These are phyloP conservation scores for Drosophila trapezifrons DNA, from an alignment of 1,140 invertebrate species.

Conservation along the genomic window DNA sequence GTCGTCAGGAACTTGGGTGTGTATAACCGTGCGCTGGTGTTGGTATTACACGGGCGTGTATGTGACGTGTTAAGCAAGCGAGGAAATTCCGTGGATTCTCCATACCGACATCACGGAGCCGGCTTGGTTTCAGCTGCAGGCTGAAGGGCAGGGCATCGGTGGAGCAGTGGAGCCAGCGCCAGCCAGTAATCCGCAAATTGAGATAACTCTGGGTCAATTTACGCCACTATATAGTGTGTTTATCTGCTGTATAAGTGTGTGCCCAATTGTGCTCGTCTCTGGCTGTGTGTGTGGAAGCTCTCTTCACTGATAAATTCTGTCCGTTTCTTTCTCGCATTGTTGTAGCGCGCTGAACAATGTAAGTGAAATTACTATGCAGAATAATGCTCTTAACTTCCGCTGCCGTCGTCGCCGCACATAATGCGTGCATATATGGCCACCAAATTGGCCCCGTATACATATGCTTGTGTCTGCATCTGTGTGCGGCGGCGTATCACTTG, in stretches of 20 bases:
- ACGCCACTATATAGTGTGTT: slow-evolving; percentile 59
- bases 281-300: slow-evolving; percentile 41
- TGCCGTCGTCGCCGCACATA: slow-evolving; percentile 57
- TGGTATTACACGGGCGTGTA: slow-evolving; percentile 61
- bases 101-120: slow-evolving; percentile 32
- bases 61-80: slow-evolving; percentile 77
- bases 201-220: slow-evolving; percentile 78
- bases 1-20: slow-evolving; percentile 74
- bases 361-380: slow-evolving; percentile 82
- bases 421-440: slow-evolving; percentile 34
- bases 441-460: slow-evolving; percentile 16
- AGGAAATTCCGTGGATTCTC: slow-evolving; percentile 37
- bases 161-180: slow-evolving; percentile 5
- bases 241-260: slow-evolving; percentile 56
- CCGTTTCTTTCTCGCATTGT: slow-evolving; percentile 37
- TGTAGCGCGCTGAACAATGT: slow-evolving; percentile 59
- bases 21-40: slow-evolving; percentile 41
- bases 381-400: slow-evolving; percentile 78
- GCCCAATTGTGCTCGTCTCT: slow-evolving; percentile 65
- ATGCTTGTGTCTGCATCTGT: slow-evolving; percentile 1
- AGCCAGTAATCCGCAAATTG: slow-evolving; percentile 44
- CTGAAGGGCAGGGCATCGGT: background rate
- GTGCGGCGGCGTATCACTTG: slow-evolving; percentile 26
- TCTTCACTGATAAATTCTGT: slow-evolving; percentile 67
- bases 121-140: slow-evolving; percentile 17